Evolutionary conservation across 2,888 invertebrate genomes (phyloP).

Genomic region (Melanargia galathea): DNA sequence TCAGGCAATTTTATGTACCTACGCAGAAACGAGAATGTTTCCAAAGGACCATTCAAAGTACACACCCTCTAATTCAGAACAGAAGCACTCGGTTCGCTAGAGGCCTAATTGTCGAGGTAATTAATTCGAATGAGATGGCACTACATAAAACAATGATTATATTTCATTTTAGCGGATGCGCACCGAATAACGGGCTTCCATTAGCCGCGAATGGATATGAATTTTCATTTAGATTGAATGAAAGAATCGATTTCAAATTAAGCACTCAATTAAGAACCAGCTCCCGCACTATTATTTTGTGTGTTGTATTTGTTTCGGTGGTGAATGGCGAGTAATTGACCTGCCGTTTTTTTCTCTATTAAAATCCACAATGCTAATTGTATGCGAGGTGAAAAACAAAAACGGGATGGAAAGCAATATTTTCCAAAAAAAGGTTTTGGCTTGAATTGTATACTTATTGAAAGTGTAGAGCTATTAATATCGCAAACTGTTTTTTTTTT

Average conservation of each 20-base stretch:
- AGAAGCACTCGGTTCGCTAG: conserved; percentile 17
- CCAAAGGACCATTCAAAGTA: background rate
- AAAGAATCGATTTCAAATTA: conserved; percentile 26
- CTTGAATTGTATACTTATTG: no score
- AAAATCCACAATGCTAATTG: background rate
- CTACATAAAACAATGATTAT: conserved; percentile 54
- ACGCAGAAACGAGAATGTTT: background rate
- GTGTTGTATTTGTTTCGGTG: background rate
- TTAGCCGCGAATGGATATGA: conserved; percentile 38
- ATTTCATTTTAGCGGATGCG: conserved; percentile 46
- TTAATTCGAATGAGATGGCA: conserved; percentile 55
- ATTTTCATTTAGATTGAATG: conserved; percentile 10
- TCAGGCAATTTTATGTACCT: no score
- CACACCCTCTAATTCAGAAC: background rate
- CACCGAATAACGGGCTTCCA: conserved; percentile 48
- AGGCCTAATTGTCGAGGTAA: conserved; percentile 42
- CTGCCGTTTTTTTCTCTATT: background rate
- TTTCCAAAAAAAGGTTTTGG: no score
- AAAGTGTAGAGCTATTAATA: no score
- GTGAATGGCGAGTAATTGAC: background rate
- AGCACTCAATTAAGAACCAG: conserved; percentile 7
- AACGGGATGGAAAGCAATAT: background rate
- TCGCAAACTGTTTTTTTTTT: no score
- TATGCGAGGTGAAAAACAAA: background rate
- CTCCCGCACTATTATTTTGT: background rate